phyloP scores from a whole-genome alignment of 2,888 invertebrate species.

The Xestia ashworthii region DNA sequence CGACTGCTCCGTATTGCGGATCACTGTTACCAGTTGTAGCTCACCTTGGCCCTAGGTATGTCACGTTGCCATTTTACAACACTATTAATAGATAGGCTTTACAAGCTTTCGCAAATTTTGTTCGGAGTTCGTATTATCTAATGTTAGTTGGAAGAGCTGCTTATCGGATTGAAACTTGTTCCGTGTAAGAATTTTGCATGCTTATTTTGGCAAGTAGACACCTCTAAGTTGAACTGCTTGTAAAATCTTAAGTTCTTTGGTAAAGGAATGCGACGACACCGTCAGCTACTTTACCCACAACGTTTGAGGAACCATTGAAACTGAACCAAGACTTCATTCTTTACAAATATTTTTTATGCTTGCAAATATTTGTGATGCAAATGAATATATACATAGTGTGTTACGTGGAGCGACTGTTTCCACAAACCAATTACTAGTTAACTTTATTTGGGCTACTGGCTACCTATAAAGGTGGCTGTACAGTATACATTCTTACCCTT shows the following conservation, averaged over 20 bases:
- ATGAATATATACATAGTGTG: too few species aligned
- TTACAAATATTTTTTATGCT: too few species aligned
- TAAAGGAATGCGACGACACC: not conserved
- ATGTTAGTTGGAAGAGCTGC: not conserved
- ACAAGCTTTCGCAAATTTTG: constrained; percentile 11
- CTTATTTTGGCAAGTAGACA: constrained; percentile 7
- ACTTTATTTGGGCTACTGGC: too few species aligned
- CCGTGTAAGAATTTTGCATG: constrained; percentile 3
- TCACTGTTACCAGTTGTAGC: constrained; percentile 26
- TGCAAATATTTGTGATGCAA: too few species aligned
- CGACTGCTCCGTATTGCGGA: not conserved
- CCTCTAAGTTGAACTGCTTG: not conserved
- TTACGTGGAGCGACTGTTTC: too few species aligned
- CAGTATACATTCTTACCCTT: too few species aligned
- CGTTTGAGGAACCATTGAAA: not conserved
- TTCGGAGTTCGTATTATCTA: constrained; percentile 2
- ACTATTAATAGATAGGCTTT: constrained; percentile 29
- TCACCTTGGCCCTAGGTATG: constrained; percentile 54
- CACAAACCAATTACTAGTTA: too few species aligned
- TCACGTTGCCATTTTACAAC: constrained; percentile 54
- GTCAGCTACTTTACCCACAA: not conserved
- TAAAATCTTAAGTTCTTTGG: not conserved
- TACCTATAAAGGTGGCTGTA: too few species aligned
- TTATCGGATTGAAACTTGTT: constrained; percentile 19
- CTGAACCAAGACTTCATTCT: not conserved